phyloP scores from a whole-genome alignment of 2,888 invertebrate genomes.

The Lasiommata megera region DNA sequence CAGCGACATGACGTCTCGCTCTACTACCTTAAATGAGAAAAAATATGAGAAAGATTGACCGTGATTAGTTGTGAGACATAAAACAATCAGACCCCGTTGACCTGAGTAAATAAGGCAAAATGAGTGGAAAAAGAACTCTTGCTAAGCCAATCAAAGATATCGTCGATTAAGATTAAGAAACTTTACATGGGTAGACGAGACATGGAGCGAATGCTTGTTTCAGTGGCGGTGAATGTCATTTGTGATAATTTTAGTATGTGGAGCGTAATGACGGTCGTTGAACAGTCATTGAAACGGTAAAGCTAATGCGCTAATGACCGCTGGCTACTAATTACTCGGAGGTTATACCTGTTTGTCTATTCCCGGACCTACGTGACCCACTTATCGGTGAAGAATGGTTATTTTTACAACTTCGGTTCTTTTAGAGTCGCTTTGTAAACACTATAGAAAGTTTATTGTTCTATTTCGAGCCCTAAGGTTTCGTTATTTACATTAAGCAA shows the following conservation, averaged over 20 bases:
- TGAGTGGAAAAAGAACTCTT: no score
- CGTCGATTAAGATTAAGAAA: no score
- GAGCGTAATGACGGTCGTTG: conserved; percentile 15
- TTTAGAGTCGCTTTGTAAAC: neutral
- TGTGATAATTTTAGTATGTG: conserved; percentile 13
- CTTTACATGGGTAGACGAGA: neutral
- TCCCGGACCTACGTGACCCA: conserved; percentile 1
- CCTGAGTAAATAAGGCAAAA: no score
- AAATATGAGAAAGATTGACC: no score
- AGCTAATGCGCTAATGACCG: conserved; percentile 19
- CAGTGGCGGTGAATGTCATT: neutral
- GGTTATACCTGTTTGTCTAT: conserved; percentile 10
- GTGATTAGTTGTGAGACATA: no score
- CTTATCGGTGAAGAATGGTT: neutral
- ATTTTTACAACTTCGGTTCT: neutral
- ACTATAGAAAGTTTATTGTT: no score
- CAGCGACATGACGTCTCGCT: no score
- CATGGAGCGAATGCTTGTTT: neutral
- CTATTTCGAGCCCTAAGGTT: no score
- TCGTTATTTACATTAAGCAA: no score
- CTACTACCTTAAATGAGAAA: no score
- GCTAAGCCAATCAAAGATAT: no score
- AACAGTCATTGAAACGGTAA: conserved; percentile 2
- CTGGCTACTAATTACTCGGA: conserved; percentile 8
- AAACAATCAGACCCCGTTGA: no score